Conservation (phyloP, 1,140 invertebrate genomes). For the Vanessa tameamea region DNA sequence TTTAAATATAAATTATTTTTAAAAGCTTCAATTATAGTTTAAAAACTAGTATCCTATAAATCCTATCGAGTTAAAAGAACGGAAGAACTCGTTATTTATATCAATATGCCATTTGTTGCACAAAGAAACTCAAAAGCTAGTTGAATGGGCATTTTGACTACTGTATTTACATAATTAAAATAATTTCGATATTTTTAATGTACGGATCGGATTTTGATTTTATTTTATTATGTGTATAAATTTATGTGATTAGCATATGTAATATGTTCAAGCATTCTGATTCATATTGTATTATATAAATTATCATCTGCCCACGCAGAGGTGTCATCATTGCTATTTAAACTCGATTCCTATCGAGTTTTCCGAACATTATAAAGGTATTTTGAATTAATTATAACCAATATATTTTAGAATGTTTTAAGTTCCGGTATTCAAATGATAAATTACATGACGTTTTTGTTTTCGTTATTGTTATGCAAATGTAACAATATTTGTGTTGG, state of each 20-base stretch:
- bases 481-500: background rate
- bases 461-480: conserved; percentile 19
- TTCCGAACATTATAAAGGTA: conserved; percentile 40
- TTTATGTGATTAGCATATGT: conserved; percentile 38
- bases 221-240: conserved; percentile 39
- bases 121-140: conserved; percentile 16
- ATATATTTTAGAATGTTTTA: conserved; percentile 26
- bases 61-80: background rate
- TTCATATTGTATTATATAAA: conserved; percentile 41
- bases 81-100: conserved; percentile 13
- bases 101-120: conserved; percentile 7
- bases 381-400: conserved; percentile 34
- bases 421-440: conserved; percentile 31
- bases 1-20: background rate
- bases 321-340: conserved; percentile 39
- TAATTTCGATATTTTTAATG: conserved; percentile 32
- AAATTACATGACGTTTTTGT: conserved; percentile 29
- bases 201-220: conserved; percentile 25
- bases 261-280: conserved; percentile 39
- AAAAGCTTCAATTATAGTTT: background rate
- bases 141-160: conserved; percentile 26
- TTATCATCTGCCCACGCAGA: conserved; percentile 36
- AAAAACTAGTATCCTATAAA: background rate
- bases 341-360: conserved; percentile 36
- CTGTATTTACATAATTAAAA: conserved; percentile 39